Evolutionary conservation across 53 echinoderm and acorn worm species (phyloP), one percentile per base, ranked within the genome.

Genomic region (Antedon mediterranea): DNA sequence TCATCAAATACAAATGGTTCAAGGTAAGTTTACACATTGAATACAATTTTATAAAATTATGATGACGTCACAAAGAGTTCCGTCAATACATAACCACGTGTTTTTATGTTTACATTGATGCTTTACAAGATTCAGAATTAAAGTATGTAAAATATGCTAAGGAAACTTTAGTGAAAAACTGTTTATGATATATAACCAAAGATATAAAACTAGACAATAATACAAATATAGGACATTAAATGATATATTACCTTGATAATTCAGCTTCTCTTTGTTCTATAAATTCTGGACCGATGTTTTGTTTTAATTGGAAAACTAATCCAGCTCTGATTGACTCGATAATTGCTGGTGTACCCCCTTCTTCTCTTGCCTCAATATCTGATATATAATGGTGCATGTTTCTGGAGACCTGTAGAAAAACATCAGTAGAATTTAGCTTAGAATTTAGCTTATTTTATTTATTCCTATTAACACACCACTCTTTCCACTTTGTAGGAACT

Each of bases 311-410:
- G 30, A 94, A 94, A n/a, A 87, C 86, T 28, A 94, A 81, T 27
- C 94, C 94, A n/a, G 94, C 94, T 11, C 94, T 85, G 78, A 94
- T 94, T 0, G 94, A 94, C 71, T 94, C 94, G 3, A 90, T 86
- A 28, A 94, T 94, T 28, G 94, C 94, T 13, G 94, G 94, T 3
- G 94, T 94, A 3, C 91, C 94, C 13, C 94, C 94, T 34, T 91
- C 94, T 73, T 94, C 94, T 1, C 94, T 81, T 73, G 89, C 86
- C 29, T 94, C 94, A 72, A 91, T 90, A 73, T 94, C 91, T 11
- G 84, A 82, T 31, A 85, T 33, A 43, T 91, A 94, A 41, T 87
- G 86, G 73, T 94, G 94, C 14, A 87, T 91, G 30, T 94, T 91
- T 31, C 90, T 80, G 0, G 94, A 89, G 15, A 94, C 94, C 94